Base-by-base conservation (phyloP, 2,113 vertebrate species). In the Myxocyprinus asiaticus region DNA sequence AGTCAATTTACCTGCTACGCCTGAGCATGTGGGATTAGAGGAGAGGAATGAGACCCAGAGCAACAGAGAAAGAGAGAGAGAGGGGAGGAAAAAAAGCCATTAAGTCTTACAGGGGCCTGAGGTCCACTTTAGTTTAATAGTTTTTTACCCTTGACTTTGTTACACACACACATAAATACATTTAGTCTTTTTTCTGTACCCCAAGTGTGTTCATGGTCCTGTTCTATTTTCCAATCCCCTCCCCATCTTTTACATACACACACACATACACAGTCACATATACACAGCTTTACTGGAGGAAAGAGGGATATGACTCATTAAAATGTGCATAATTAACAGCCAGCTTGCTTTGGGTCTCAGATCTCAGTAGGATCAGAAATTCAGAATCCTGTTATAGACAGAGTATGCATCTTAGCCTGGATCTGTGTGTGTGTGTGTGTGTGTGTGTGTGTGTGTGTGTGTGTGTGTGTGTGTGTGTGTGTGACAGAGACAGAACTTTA, bases 81-180 rank as follows among this genome's bases (percentile, higher is more conserved):
- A 68, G 63, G 62, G 43, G 44, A 63, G 9, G 53, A 33, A 61
- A 73, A 45, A 61, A 76, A 62, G 12, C 77, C 81, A 82, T 82
- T 75, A 79, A 75, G 50, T 79, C 50, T 12, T 65, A 59, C 50
- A 55, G 62, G 77, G 66, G 71, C 81, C 77, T 9, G 15, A 67
- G 77, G 81, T 79, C 71, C 81, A 79, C 81, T 82, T 79, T 82
- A 68, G 76, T 79, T 53, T 69, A 73, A 79, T 82, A 63, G 71
- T 79, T 77, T 82, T 82, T 68, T 76, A 79, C 77, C 77, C 81
- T 79, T 82, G 70, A 82, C 77, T 82, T 72, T 82, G 70, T 65
- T 64, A 75, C 42, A 64, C 47, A 78, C 81, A 33, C 22, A 33
- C 22, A 33, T 3, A 78, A 22, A 71, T 53, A 61, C 67, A 79